Evolutionary conservation across 2,113 vertebrate species (phyloP), one percentile per base, ranked within the genome.

Genomic region (Lutjanus erythropterus): DNA sequence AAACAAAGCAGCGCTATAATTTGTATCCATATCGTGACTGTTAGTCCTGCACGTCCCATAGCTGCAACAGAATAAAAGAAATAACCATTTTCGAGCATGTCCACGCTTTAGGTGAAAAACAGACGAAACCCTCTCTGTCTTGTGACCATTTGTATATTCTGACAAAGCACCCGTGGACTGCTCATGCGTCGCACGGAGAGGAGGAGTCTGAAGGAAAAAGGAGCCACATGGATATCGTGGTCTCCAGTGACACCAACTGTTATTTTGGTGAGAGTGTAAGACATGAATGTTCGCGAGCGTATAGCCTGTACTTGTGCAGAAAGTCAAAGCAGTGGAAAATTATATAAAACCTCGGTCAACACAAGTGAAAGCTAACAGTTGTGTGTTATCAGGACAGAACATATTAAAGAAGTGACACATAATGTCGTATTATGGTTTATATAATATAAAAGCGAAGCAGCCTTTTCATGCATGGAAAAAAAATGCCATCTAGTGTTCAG

Each of bases 181-280:
- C 5, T 29, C 10, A 39, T 35, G 55, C 50, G 49, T 49, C 61
- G 18, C 23, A 65, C 14, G 23, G 27, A 62, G 60, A 82, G 91
- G 89, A 81, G 89, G 89, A 88, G 86, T 74, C 55, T 52, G 35
- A 4, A 3, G 4, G 6, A 10, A 64, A 29, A 19, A 16, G 3
- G 1, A 39, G 3, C 29, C 16, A 52, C 31, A 27, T 1, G 1
- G 16, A 75, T 0, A 58, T 21, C 50, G 12, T 66, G 88, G 87
- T 90, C 89, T 89, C 75, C 39, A 83, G 90, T 83, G 91, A 90
- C 91, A 90, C 82, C 89, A 66, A 2, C 65, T 86, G 89, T 59
- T 37, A 31, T 5, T 33, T 60, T 58, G 1, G 4, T 55, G 27
- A 2, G 29, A 58, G 35, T 60, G 23, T 25, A 59, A 56, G 1